Base-by-base conservation (phyloP, 2,113 vertebrate species). In the Pithys albifrons region DNA sequence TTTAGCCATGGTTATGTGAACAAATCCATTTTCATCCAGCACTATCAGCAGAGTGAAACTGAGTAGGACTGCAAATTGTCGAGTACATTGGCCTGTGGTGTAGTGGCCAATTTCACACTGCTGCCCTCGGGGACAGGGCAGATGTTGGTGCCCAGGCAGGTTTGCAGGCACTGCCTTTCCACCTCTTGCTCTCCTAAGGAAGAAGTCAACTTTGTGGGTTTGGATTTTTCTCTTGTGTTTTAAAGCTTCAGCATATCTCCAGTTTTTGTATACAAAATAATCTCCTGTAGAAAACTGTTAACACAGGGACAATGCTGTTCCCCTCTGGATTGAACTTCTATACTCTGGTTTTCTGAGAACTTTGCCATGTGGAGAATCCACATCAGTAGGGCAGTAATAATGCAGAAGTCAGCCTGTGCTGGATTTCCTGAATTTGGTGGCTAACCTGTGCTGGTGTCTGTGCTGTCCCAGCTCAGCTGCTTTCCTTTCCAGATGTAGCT, bases 361-460 rank as follows among this genome's bases (percentile, higher is more conserved):
- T 84, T 89, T 58, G 49, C 16, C 0, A 0, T 58, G 57, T 10
- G 6, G 22, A 35, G 33, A 39, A 59, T 71, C 29, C 0, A 0
- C 17, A 31, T 85, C 35, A 45, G 27, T 61, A 41, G 81, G 85
- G 23, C 59, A 83, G 64, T 0, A 7, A 45, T 49, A 82, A 71
- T 18, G 23, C 58, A 81, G 20, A 64, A 61, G 10, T 80, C 76
- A 78, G 14, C 29, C 88, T 46, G 57, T 51, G 28, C 76, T 77
- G 51, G 84, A 49, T 64, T 78, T 61, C 45, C 85, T 61, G 61
- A 67, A 45, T 81, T 75, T 51, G 43, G 69, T 87, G 89, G 54
- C 31, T 72, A 12, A 74, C 25, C 41, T 85, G 28, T 74, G 11
- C 64, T 76, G 45, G 15, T 85, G 28, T 20, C 52, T 24, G 2